A percentile compares a stretch with the other conserved stretches of the same genome.
Evolutionary conservation across 2,797 vertebrate species (phyloP).

Genomic region (Pterois miles): DNA sequence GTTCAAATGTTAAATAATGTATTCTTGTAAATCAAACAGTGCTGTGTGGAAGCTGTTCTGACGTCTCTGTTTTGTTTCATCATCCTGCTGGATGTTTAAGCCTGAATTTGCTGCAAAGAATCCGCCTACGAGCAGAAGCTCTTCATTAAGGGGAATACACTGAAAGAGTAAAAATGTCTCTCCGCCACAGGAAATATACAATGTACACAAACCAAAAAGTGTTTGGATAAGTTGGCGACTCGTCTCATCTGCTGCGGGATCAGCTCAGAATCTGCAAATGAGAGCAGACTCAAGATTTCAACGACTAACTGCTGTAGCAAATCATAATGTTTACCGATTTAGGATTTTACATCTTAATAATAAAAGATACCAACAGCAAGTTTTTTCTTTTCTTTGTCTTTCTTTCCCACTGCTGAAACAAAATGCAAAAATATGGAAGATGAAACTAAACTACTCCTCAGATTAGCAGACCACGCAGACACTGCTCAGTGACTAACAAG

Average conservation of each 20-base stretch:
- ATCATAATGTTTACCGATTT: not conserved
- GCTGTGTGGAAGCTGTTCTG: not conserved
- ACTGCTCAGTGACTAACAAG: not conserved
- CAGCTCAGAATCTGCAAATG: not conserved
- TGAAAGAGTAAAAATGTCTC: not conserved
- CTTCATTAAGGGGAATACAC: conserved; percentile 21
- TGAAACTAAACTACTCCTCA: not conserved
- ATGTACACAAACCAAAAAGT: not conserved
- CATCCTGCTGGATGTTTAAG: not conserved
- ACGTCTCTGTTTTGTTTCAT: not conserved
- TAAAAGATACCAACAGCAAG: too few relatives aligned
- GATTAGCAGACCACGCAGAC: not conserved
- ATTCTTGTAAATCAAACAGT: not conserved
- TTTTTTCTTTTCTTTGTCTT: not conserved
- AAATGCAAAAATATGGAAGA: conserved; percentile 34
- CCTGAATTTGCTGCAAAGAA: not conserved
- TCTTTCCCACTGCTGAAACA: not conserved
- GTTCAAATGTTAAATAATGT: conserved; percentile 3
- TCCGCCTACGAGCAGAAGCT: not conserved
- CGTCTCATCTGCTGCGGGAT: not conserved
- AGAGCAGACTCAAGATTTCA: not conserved
- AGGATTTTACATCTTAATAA: too few relatives aligned
- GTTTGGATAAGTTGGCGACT: not conserved
- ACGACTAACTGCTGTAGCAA: not conserved
- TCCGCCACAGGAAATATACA: not conserved